These are phyloP conservation scores for Falco rusticolus DNA, from an alignment of 2,797 vertebrate genomes.

Conservation along the genomic window DNA sequence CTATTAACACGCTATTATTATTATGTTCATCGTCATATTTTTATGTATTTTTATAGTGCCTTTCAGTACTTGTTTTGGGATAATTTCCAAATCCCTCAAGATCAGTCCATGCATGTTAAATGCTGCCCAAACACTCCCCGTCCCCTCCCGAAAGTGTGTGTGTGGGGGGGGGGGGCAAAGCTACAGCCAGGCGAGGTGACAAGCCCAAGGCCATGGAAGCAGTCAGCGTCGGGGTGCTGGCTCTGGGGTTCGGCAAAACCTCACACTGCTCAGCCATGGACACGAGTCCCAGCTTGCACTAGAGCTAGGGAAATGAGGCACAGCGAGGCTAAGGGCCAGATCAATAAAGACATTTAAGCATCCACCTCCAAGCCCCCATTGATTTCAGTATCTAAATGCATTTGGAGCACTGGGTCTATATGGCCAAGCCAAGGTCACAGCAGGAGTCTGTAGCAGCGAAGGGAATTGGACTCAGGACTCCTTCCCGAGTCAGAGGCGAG, in stretches of 20 bases:
- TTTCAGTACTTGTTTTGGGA: not conserved
- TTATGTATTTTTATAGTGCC: not conserved
- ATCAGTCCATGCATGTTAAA: not conserved
- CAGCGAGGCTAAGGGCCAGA: not conserved
- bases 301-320: not conserved
- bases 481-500: not conserved
- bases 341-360: not conserved
- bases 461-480: not conserved
- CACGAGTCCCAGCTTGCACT: not conserved
- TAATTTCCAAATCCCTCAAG: not conserved
- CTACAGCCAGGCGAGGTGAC: rapidly evolving
- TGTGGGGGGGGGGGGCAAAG: not conserved
- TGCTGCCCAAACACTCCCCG: rapidly evolving
- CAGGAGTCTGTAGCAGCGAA: not conserved
- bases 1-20: not conserved
- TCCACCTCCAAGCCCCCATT: not conserved
- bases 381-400: not conserved
- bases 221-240: not conserved
- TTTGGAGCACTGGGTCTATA: not conserved
- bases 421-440: not conserved
- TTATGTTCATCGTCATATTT: not conserved
- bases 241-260: not conserved
- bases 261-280: rapidly evolving
- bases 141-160: not conserved
- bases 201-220: not conserved